Base-by-base conservation (phyloP, 2,113 vertebrate genomes). In the Festucalex cinctus region DNA sequence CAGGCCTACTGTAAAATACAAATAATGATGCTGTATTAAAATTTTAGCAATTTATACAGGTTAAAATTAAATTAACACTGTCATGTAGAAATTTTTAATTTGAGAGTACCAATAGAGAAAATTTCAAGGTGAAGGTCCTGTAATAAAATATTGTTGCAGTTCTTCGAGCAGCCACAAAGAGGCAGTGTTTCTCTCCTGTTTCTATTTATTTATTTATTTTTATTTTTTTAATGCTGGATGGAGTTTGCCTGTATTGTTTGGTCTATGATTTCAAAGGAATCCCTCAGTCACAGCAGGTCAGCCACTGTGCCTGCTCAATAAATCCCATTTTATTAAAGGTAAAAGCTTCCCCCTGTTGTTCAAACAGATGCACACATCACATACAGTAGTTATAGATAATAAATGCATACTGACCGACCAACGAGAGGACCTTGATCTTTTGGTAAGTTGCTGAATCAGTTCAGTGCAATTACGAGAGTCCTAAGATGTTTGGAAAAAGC, bases 391-490 rank as follows among this genome's bases (percentile, higher is more conserved):
- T 70, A 53, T 16, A 43, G 66, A 74, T 59, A 70, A 82, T 75
- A 62, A 67, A 83, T 73, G 66, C 72, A 73, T 66, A n/a, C 70
- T 56, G 62, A 71, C 70, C 60, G 65, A 71, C 66, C n/a, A n/a
- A n/a, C n/a, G n/a, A n/a, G n/a, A n/a, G 61, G 62, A 32, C 75
- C 74, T 80, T 64, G 72, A 57, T 61, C 69, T 77, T 65, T 57
- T 44, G 46, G 46, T 14, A 44, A 71, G 72, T 1, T 63, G 77
- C 82, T 81, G 77, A 87, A 69, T 86, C 80, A 79, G 72, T 79
- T 74, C 64, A 12, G 68, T 36, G 43, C 66, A 53, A 53, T 77
- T 65, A 71, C 66, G 67, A 75, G 69, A 9, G 62, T 71, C 36
- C 39, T 49, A 62, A 83, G 81, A 74, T 53, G 64, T 68, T 82